These are phyloP conservation scores for Eriocheir sinensis DNA, from an alignment of 1,140 invertebrate genomes.

Conservation along the genomic window DNA sequence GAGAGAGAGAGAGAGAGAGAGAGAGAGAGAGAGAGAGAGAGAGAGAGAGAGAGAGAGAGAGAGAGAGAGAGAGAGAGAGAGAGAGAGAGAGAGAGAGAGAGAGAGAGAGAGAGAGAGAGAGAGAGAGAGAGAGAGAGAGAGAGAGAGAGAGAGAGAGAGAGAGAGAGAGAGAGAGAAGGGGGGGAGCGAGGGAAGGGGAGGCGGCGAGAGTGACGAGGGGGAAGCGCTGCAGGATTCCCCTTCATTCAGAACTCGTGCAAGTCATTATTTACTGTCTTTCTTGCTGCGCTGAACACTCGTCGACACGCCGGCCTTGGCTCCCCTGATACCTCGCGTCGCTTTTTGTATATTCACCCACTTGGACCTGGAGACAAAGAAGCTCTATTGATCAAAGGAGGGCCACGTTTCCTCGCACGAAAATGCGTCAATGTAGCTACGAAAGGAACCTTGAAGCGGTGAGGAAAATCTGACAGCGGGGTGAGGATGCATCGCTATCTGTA, in stretches of 20 bases:
- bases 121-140: not conserved
- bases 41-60: not conserved
- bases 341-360: not conserved
- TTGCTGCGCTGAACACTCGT: not conserved
- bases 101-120: not conserved
- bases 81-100: not conserved
- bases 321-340: not conserved
- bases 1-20: conserved; percentile 29
- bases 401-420: not conserved
- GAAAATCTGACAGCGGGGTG: no score
- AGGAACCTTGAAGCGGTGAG: no score
- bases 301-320: not conserved
- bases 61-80: not conserved
- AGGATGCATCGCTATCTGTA: no score
- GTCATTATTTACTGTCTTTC: not conserved
- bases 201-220: conserved; percentile 43
- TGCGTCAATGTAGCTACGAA: no score
- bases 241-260: not conserved
- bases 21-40: conserved; percentile 35
- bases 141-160: not conserved
- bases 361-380: not conserved
- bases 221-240: not conserved
- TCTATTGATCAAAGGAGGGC: not conserved
- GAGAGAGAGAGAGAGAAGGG: not conserved
- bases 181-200: not conserved